Evolutionary conservation across 2,797 vertebrate genomes (phyloP).

Genomic region (Heliangelus exortis): DNA sequence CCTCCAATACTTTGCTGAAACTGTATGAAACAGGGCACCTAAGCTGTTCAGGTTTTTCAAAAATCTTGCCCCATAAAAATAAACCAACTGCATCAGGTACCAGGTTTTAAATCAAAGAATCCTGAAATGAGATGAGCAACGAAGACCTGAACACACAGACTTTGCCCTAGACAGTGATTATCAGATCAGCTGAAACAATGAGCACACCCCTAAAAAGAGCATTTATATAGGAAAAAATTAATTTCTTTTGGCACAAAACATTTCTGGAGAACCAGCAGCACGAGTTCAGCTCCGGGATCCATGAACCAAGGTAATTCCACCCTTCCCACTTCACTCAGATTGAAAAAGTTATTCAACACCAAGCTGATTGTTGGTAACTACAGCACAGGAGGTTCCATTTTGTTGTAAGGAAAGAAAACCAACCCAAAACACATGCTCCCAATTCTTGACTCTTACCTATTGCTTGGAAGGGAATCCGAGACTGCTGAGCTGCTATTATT

Average conservation of each 20-base stretch:
- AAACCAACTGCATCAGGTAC: not conserved
- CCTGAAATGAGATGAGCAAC: not conserved
- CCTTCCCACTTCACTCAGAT: not conserved
- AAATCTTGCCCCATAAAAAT: not conserved
- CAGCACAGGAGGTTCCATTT: not conserved
- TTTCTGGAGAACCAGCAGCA: not conserved
- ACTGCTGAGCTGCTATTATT: slow-evolving; percentile 83
- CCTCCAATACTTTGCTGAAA: not conserved
- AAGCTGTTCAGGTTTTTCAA: not conserved
- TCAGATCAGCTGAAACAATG: not conserved
- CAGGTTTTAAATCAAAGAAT: not conserved
- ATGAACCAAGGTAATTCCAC: not conserved
- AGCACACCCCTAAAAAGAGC: not conserved
- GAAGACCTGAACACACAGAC: not conserved
- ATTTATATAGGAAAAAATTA: not conserved
- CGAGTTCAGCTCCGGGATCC: not conserved
- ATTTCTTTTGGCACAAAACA: not conserved
- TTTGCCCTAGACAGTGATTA: not conserved
- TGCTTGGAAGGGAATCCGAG: slow-evolving; percentile 88
- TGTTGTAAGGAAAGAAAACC: not conserved
- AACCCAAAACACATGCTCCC: not conserved
- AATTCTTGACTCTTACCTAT: slow-evolving; percentile 86
- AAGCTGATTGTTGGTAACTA: not conserved
- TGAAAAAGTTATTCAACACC: not conserved
- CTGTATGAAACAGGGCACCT: not conserved